Evolutionary conservation across 2,113 vertebrate genomes (phyloP).

Genomic region (Corythoichthys intestinalis): DNA sequence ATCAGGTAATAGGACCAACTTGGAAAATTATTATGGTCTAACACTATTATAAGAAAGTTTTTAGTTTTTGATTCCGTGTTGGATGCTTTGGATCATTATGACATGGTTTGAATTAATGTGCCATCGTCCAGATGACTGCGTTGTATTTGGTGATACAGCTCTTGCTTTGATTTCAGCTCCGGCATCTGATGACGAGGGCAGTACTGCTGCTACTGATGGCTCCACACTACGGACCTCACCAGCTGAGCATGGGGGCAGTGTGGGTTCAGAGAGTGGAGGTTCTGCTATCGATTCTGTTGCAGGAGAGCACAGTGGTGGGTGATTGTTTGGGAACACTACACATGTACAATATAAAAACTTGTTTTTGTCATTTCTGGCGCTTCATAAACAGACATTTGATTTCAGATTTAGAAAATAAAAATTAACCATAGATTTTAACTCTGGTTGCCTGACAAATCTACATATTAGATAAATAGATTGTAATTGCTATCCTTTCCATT

Average conservation of each 20-base stretch:
- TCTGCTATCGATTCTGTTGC: slow-evolving; percentile 96
- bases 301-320: slow-evolving; percentile 95
- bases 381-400: not conserved
- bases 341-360: not conserved
- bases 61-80: slow-evolving; percentile 16
- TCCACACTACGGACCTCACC: slow-evolving; percentile 96
- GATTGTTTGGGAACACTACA: slow-evolving; percentile 6
- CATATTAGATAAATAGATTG: too few relatives aligned
- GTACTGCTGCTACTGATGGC: slow-evolving; percentile 95
- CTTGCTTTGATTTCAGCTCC: slow-evolving; percentile 96
- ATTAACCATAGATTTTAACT: not conserved
- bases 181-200: slow-evolving; percentile 97
- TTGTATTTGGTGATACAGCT: slow-evolving; percentile 95
- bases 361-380: too few relatives aligned
- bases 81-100: slow-evolving; percentile 21
- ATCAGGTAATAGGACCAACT: slow-evolving; percentile 83
- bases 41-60: not conserved
- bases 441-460: not conserved
- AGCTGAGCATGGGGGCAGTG: slow-evolving; percentile 94
- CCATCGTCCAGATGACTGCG: slow-evolving; percentile 57
- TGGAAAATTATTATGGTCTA: not conserved
- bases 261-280: slow-evolving; percentile 96
- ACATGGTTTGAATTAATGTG: slow-evolving; percentile 37
- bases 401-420: not conserved
- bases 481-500: not conserved